Evolutionary conservation across 2,888 invertebrate genomes (phyloP).

Genomic region (Polyommatus icarus): DNA sequence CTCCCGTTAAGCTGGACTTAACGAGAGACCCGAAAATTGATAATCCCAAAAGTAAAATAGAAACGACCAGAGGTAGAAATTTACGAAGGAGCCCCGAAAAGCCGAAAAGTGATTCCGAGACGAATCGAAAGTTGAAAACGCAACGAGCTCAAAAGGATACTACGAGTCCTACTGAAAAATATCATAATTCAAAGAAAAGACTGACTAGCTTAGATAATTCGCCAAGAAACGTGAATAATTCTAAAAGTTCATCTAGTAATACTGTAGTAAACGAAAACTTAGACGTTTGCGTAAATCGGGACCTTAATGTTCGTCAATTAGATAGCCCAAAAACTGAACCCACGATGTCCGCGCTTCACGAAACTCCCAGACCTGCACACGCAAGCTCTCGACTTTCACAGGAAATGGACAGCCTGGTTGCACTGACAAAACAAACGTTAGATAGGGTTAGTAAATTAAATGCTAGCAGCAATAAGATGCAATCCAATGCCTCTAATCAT

Average conservation of each 20-base stretch:
- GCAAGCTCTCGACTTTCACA: slow-evolving; percentile 73
- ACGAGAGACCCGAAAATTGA: slow-evolving; percentile 57
- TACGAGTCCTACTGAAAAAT: slow-evolving; percentile 76
- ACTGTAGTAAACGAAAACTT: slow-evolving; percentile 59
- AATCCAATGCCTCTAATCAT: slow-evolving; percentile 63
- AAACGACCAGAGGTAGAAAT: slow-evolving; percentile 55
- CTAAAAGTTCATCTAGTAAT: slow-evolving; percentile 62
- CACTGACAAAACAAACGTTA: slow-evolving; percentile 83
- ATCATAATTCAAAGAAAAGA: slow-evolving; percentile 79
- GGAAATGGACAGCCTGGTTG: slow-evolving; percentile 83
- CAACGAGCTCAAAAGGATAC: slow-evolving; percentile 75
- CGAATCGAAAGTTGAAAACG: slow-evolving; percentile 67
- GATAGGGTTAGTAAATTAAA: slow-evolving; percentile 84
- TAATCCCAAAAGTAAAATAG: slow-evolving; percentile 56
- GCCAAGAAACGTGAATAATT: slow-evolving; percentile 65
- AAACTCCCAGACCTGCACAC: slow-evolving; percentile 66
- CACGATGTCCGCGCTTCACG: slow-evolving; percentile 73
- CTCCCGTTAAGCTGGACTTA: slow-evolving; percentile 66
- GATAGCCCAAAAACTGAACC: slow-evolving; percentile 54
- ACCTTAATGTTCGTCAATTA: slow-evolving; percentile 54
- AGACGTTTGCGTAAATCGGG: slow-evolving; percentile 52
- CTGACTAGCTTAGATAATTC: slow-evolving; percentile 79
- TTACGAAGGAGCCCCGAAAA: slow-evolving; percentile 67
- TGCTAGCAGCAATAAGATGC: slow-evolving; percentile 76
- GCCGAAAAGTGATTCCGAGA: slow-evolving; percentile 68